Evolutionary conservation across 1,140 invertebrate species (phyloP).

Genomic region (Drosophila jambulina): DNA sequence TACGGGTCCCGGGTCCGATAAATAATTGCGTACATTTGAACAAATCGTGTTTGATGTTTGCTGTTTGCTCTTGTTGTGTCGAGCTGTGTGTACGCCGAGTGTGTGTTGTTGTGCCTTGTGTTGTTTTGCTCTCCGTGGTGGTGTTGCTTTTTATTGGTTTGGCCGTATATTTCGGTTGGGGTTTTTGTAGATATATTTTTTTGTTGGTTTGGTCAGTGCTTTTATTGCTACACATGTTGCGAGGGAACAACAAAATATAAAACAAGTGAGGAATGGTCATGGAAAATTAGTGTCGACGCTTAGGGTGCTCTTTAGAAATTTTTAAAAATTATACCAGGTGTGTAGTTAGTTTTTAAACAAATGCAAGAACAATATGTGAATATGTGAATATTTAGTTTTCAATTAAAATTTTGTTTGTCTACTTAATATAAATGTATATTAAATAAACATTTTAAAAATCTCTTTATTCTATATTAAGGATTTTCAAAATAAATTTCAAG

Average conservation of each 20-base stretch:
- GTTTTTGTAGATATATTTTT: constrained; percentile 42
- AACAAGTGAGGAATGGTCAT: constrained; percentile 33
- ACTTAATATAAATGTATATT: not conserved
- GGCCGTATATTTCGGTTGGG: constrained; percentile 58
- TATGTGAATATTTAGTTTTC: too few relatives aligned
- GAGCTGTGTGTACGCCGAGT: constrained; percentile 30
- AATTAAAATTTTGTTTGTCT: too few relatives aligned
- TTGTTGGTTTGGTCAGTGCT: constrained; percentile 63
- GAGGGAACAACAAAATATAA: constrained; percentile 60
- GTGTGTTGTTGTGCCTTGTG: constrained; percentile 23
- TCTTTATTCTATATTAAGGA: too few relatives aligned
- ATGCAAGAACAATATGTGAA: too few relatives aligned
- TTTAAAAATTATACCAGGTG: not conserved
- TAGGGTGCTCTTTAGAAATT: not conserved
- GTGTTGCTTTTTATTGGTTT: constrained; percentile 59
- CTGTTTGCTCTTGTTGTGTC: constrained; percentile 69
- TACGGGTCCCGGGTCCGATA: constrained; percentile 61
- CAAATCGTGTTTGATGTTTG: constrained; percentile 84
- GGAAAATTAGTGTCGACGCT: constrained; percentile 1
- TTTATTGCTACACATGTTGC: constrained; percentile 83
- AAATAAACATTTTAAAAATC: not conserved
- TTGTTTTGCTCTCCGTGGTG: constrained; percentile 29
- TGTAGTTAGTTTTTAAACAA: not conserved
- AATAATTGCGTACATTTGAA: constrained; percentile 84
- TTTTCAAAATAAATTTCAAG: not conserved